phyloP scores from a whole-genome alignment of 2,113 vertebrate genomes.

The Lasiurus cinereus region DNA sequence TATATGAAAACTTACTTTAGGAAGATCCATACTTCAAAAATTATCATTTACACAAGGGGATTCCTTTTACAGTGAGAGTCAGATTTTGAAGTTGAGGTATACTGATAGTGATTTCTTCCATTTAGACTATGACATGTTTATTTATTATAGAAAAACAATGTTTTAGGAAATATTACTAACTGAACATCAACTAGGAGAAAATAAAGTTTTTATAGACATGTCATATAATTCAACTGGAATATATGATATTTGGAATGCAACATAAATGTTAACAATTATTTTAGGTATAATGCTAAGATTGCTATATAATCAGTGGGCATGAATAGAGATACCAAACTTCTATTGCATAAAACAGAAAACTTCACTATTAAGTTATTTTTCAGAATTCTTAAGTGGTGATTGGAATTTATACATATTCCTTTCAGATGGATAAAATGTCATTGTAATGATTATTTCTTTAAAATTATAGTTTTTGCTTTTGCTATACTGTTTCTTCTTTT shows the following conservation, averaged over 20 bases:
- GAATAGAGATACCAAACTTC: neutral
- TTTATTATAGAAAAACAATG: neutral
- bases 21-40: slow-evolving; percentile 39
- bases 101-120: neutral
- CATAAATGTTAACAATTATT: neutral
- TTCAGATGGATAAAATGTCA: neutral
- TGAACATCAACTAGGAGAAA: neutral
- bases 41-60: neutral
- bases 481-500: neutral
- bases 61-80: neutral
- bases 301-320: neutral
- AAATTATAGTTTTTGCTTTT: slow-evolving; percentile 12
- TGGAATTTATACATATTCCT: neutral
- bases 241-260: neutral
- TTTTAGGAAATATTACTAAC: slow-evolving; percentile 36
- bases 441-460: neutral
- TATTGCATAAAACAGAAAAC: neutral
- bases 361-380: slow-evolving; percentile 2
- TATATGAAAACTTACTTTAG: neutral
- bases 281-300: neutral
- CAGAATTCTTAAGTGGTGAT: neutral
- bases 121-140: neutral
- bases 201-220: neutral
- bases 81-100: neutral
- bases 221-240: neutral